A percentile compares a stretch with the other conserved stretches of the same genome.
Evolutionary conservation across 2,113 vertebrate species (phyloP).

Genomic region (Sebastes schlegelii): DNA sequence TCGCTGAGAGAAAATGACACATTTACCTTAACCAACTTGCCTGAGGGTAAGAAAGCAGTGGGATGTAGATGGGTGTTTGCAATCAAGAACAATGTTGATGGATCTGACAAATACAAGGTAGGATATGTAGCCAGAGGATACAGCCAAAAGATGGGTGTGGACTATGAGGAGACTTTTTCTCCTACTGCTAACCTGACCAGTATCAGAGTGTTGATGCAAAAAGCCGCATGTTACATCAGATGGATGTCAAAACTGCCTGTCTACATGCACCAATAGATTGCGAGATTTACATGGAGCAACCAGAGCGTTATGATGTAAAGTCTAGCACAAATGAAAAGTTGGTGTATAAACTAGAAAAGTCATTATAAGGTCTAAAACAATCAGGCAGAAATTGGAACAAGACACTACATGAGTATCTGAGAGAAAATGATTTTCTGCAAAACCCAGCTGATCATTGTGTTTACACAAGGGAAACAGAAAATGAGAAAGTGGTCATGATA

Average conservation of each 20-base stretch:
- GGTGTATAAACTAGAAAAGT: too few species aligned
- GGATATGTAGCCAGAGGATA: background rate
- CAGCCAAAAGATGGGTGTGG: background rate
- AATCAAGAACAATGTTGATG: background rate
- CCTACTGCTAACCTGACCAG: background rate
- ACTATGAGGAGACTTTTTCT: background rate
- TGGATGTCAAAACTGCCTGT: background rate
- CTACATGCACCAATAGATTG: constrained; percentile 5
- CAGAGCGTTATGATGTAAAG: background rate
- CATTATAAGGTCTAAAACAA: too few species aligned
- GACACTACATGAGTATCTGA: too few species aligned
- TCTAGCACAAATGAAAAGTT: too few species aligned
- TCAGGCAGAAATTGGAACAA: too few species aligned
- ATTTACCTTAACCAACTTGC: background rate
- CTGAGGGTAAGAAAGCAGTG: background rate
- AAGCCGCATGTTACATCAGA: constrained; percentile 3
- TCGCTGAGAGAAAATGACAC: background rate
- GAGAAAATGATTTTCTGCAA: too few species aligned
- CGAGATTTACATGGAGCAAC: constrained; percentile 7
- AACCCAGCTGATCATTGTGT: too few species aligned
- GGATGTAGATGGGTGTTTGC: background rate
- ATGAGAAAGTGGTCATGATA: too few species aligned
- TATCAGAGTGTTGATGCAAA: constrained; percentile 2
- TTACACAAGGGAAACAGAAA: too few species aligned
- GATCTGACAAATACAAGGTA: background rate